Evolutionary conservation across 2,797 vertebrate genomes (phyloP).

Genomic region (Coluber constrictor): DNA sequence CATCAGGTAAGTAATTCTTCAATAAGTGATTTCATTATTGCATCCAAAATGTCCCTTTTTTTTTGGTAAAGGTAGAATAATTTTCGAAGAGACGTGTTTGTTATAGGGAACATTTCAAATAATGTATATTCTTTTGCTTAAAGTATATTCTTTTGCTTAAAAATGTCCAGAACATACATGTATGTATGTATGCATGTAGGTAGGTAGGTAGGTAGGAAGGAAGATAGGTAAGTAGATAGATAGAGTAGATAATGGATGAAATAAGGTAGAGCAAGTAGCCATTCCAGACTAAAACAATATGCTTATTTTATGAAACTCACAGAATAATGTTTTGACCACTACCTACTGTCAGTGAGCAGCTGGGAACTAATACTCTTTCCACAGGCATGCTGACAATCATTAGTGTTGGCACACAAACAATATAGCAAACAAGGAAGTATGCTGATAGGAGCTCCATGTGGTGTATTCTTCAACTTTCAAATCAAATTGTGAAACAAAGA

Average conservation of each 20-base stretch:
- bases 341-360: slow-evolving; percentile 50
- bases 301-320: slow-evolving; percentile 22
- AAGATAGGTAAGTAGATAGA: too few species aligned
- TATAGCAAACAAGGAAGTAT: slow-evolving; percentile 66
- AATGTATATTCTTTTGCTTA: neutral
- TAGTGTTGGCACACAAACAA: slow-evolving; percentile 53
- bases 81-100: neutral
- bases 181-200: too few species aligned
- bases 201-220: too few species aligned
- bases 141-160: neutral
- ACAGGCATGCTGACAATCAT: slow-evolving; percentile 37
- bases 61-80: neutral
- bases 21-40: slow-evolving; percentile 2
- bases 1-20: neutral
- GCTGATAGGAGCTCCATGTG: slow-evolving; percentile 58
- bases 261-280: neutral
- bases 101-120: neutral
- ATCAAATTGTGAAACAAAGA: slow-evolving; percentile 57
- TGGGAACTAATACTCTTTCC: slow-evolving; percentile 41
- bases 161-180: neutral
- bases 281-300: slow-evolving; percentile 24
- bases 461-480: slow-evolving; percentile 17
- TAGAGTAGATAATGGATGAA: neutral
- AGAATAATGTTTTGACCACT: slow-evolving; percentile 28
- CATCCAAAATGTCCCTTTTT: neutral